phyloP scores from a whole-genome alignment of 2,113 vertebrate genomes.

The Irena cyanogastra region DNA sequence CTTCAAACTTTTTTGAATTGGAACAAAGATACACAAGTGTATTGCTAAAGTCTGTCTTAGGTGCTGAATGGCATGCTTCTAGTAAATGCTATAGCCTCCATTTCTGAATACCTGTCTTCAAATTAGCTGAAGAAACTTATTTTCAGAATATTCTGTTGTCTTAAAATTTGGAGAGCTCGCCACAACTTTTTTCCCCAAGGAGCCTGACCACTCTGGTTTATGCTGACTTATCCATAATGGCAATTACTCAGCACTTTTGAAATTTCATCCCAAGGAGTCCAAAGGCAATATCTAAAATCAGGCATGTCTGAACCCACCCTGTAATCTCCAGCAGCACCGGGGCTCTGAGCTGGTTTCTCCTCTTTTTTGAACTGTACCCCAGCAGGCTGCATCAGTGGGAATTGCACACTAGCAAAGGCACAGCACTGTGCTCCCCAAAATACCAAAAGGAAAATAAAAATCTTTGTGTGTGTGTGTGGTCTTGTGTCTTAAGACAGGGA shows the following conservation, averaged over 20 bases:
- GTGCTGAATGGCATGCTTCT: not conserved
- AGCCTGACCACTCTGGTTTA: not conserved
- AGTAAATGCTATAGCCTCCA: not conserved
- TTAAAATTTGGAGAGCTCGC: not conserved
- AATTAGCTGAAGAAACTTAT: not conserved
- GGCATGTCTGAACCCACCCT: not conserved
- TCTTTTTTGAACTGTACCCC: not conserved
- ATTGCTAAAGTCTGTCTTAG: not conserved
- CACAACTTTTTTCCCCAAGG: not conserved
- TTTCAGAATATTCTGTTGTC: not conserved
- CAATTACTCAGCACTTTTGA: not conserved
- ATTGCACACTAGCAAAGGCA: not conserved
- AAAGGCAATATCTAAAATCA: not conserved
- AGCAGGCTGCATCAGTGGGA: not conserved
- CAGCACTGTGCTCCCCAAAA: not conserved
- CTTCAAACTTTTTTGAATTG: not conserved
- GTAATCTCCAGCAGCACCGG: not conserved
- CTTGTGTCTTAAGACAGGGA: constrained; percentile 16
- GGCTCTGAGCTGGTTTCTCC: not conserved
- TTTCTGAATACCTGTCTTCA: not conserved
- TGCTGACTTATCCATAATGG: not conserved
- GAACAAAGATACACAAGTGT: not conserved
- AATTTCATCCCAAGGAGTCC: not conserved
- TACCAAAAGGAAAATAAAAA: not conserved
- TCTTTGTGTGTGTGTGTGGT: constrained; percentile 15